phyloP scores from a whole-genome alignment of 2,888 invertebrate species.

The Amitus sp. region DNA sequence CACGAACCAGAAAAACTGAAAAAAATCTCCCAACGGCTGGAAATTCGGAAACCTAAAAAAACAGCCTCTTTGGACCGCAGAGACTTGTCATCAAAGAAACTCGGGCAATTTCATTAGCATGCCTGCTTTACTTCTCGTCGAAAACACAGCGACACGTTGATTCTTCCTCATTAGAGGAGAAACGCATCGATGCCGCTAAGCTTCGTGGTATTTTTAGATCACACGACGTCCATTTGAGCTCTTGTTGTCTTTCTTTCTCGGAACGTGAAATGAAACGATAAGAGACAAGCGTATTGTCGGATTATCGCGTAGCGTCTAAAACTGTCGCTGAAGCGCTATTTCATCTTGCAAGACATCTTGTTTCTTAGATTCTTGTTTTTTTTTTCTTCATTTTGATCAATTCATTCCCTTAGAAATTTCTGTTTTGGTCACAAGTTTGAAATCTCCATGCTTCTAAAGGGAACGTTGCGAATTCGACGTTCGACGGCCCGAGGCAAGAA shows the following conservation, averaged over 20 bases:
- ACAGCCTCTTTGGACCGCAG: too few species aligned
- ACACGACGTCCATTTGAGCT: slow-evolving; percentile 33
- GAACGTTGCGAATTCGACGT: slow-evolving; percentile 5
- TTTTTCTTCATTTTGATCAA: too few species aligned
- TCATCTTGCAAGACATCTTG: too few species aligned
- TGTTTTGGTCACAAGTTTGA: too few species aligned
- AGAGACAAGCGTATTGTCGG: too few species aligned
- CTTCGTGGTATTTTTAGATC: slow-evolving; percentile 35
- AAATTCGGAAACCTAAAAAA: too few species aligned
- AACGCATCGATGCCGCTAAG: slow-evolving; percentile 49
- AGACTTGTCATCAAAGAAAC: slow-evolving; percentile 55
- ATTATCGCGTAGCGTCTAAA: too few species aligned
- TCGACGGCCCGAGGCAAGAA: slow-evolving; percentile 4
- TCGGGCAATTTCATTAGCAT: slow-evolving; percentile 41
- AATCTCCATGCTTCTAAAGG: too few species aligned
- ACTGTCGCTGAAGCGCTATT: too few species aligned
- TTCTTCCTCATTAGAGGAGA: slow-evolving; percentile 59
- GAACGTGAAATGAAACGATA: slow-evolving; percentile 18
- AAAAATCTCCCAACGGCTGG: slow-evolving; percentile 46
- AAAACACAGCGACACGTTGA: slow-evolving; percentile 54
- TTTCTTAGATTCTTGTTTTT: too few species aligned
- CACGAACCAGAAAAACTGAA: too few species aligned
- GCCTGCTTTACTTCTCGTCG: slow-evolving; percentile 30
- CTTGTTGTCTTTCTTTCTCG: slow-evolving; percentile 31
- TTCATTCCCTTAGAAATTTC: too few species aligned